These are phyloP conservation scores for Atherinosoma microstoma DNA, from an alignment of 2,797 vertebrate species.

Conservation along the genomic window DNA sequence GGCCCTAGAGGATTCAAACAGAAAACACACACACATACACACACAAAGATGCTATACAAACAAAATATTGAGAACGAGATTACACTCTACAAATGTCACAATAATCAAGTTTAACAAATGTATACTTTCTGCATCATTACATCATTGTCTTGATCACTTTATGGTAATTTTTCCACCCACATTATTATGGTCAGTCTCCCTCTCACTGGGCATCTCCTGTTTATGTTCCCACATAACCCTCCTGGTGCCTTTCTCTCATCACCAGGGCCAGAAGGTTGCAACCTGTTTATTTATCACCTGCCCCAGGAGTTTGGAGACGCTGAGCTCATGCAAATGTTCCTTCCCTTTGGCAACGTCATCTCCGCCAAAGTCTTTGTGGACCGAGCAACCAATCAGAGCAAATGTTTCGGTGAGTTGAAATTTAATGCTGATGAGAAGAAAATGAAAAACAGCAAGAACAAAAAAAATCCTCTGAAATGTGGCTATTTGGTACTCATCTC, in stretches of 20 bases:
- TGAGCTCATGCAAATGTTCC: constrained; percentile 99
- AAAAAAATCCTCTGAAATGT: constrained; percentile 5
- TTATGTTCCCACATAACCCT: constrained; percentile 57
- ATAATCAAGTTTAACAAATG: constrained; percentile 26
- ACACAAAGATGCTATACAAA: not conserved
- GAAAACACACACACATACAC: constrained; percentile 13
- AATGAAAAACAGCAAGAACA: not conserved
- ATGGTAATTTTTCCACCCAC: constrained; percentile 38
- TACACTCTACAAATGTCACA: constrained; percentile 1
- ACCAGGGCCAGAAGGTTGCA: constrained; percentile 90
- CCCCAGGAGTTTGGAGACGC: constrained; percentile 99
- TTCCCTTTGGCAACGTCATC: constrained; percentile 99
- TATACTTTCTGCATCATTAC: constrained; percentile 6
- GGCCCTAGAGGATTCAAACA: constrained; percentile 25
- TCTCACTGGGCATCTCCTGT: constrained; percentile 48
- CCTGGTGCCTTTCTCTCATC: constrained; percentile 65
- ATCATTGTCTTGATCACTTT: constrained; percentile 35
- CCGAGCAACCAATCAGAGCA: constrained; percentile 99
- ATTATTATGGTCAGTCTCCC: constrained; percentile 38
- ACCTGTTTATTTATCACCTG: constrained; percentile 99
- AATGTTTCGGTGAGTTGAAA: constrained; percentile 96
- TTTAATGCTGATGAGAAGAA: not conserved
- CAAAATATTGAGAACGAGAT: constrained; percentile 3
- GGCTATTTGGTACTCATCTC: constrained; percentile 56
- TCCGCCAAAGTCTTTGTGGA: constrained; percentile 99